Evolutionary conservation across 2,888 invertebrate genomes (phyloP).

Genomic region (Lycocerus yunnanus): DNA sequence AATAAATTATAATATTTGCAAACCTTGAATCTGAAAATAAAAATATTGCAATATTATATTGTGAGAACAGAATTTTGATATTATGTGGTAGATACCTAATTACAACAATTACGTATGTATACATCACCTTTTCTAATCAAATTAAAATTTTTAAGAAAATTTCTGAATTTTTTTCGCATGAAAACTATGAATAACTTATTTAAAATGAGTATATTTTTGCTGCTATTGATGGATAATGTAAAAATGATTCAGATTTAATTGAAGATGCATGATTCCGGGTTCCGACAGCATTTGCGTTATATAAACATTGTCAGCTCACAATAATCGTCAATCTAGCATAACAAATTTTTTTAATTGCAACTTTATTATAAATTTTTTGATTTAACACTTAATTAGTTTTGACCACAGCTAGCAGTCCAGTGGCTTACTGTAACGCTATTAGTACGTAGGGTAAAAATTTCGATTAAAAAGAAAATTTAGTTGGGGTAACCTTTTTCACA

Average conservation of each 20-base stretch:
- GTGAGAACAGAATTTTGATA: background rate
- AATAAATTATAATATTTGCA: background rate
- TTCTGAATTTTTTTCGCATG: background rate
- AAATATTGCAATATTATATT: background rate
- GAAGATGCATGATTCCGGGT: background rate
- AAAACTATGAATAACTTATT: too few relatives aligned
- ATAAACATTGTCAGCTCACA: background rate
- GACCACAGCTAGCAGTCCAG: too few relatives aligned
- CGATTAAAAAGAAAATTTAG: too few relatives aligned
- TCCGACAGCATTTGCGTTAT: background rate
- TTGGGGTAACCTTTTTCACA: too few relatives aligned
- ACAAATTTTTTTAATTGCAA: background rate
- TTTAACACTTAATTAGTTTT: too few relatives aligned
- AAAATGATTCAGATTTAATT: background rate
- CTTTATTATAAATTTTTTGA: too few relatives aligned
- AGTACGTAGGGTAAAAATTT: too few relatives aligned
- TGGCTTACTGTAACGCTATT: too few relatives aligned
- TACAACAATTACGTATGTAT: background rate
- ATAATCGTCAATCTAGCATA: background rate
- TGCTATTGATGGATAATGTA: background rate
- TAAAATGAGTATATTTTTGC: background rate
- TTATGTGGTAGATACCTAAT: background rate
- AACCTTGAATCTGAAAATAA: background rate
- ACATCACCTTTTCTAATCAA: background rate
- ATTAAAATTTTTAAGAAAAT: background rate